Evolutionary conservation across 1,140 invertebrate species (phyloP).

Genomic region (Zaprionus lachaisei): DNA sequence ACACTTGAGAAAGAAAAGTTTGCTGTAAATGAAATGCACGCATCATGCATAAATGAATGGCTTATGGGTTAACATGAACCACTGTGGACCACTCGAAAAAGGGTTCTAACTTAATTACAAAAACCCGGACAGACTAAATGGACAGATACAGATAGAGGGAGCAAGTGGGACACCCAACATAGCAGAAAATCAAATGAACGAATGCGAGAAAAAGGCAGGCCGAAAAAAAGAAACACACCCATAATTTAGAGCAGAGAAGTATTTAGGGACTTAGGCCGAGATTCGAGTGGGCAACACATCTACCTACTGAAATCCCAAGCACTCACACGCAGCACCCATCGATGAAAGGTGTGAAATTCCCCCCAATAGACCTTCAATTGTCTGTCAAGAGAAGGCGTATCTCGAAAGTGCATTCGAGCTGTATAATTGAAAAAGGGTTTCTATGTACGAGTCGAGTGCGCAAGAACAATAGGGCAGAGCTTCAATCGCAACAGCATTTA

Average conservation of each 20-base stretch:
- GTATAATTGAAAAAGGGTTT: constrained; percentile 78
- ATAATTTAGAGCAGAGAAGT: constrained; percentile 25
- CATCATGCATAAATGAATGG: constrained; percentile 52
- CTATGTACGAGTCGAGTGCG: constrained; percentile 29
- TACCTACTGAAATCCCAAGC: constrained; percentile 42
- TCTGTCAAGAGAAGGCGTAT: constrained; percentile 27
- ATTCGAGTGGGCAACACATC: constrained; percentile 55
- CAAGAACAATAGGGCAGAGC: constrained; percentile 47
- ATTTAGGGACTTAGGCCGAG: constrained; percentile 34
- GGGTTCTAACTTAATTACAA: constrained; percentile 74
- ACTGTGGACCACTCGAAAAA: constrained; percentile 54
- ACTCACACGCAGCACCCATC: constrained; percentile 38
- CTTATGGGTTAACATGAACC: constrained; percentile 41
- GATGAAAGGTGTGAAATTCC: constrained; percentile 61
- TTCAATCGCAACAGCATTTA: constrained; percentile 64
- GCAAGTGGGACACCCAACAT: constrained; percentile 46
- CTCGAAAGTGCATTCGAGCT: constrained; percentile 67
- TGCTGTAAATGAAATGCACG: constrained; percentile 63
- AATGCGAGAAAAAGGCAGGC: not conserved
- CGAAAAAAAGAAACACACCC: constrained; percentile 11
- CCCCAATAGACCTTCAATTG: constrained; percentile 33
- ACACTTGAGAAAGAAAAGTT: constrained; percentile 62
- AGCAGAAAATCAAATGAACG: constrained; percentile 66
- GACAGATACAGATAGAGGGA: constrained; percentile 13
- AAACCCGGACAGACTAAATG: constrained; percentile 43